A percentile compares a stretch with the other conserved stretches of the same genome.
Evolutionary conservation across 2,797 vertebrate genomes (phyloP).

Genomic region (Coendou prehensilis): DNA sequence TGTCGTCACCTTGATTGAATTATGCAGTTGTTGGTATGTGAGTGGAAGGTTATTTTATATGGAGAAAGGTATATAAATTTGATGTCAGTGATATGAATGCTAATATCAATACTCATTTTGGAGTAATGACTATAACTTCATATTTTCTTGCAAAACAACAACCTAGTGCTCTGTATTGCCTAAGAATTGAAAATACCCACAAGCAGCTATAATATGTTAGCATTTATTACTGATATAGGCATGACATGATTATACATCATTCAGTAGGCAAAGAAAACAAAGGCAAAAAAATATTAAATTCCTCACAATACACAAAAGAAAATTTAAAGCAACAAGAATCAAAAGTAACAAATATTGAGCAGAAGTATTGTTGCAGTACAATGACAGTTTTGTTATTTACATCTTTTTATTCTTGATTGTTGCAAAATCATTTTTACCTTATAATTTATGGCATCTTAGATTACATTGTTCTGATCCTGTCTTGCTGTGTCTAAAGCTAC

Average conservation of each 20-base stretch:
- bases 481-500: not conserved
- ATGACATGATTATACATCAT: not conserved
- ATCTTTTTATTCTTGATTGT: not conserved
- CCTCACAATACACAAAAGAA: not conserved
- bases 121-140: not conserved
- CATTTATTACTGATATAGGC: not conserved
- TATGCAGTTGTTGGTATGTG: not conserved
- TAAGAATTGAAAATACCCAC: not conserved
- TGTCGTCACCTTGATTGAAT: not conserved
- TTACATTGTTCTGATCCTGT: not conserved
- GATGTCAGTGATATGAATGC: not conserved
- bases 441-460: not conserved
- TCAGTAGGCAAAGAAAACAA: not conserved
- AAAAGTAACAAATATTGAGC: not conserved
- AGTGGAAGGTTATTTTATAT: not conserved
- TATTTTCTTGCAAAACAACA: conserved; percentile 21
- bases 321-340: not conserved
- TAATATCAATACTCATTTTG: not conserved
- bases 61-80: not conserved
- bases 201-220: not conserved
- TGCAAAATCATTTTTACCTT: not conserved
- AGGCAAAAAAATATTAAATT: not conserved
- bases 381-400: not conserved
- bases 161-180: not conserved
- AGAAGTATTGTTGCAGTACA: not conserved